phyloP scores from a whole-genome alignment of 2,797 vertebrate species.

The Heteromormyrus szaboi region DNA sequence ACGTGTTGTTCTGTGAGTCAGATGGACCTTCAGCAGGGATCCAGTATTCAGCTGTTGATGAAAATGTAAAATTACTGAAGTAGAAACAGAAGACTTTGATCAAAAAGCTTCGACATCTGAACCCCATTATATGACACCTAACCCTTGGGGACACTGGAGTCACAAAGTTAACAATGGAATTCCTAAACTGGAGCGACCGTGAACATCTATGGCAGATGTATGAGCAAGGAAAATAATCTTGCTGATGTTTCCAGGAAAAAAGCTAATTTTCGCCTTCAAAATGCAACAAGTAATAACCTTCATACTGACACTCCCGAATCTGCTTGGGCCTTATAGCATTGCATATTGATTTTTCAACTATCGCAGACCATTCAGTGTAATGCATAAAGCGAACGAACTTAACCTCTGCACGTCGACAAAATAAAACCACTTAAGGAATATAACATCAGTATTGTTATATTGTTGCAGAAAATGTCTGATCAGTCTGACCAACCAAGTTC shows the following conservation, averaged over 20 bases:
- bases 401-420: not conserved
- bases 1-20: not conserved
- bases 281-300: not conserved
- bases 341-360: not conserved
- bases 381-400: not conserved
- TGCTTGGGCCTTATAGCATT: not conserved
- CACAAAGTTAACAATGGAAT: not conserved
- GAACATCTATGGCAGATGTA: not conserved
- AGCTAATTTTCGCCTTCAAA: not conserved
- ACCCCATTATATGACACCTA: not conserved
- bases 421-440: not conserved
- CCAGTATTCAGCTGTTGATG: not conserved
- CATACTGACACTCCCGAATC: not conserved
- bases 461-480: not conserved
- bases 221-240: not conserved
- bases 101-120: not conserved
- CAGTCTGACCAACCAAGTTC: not conserved
- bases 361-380: not conserved
- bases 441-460: not conserved
- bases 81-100: not conserved
- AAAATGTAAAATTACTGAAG: not conserved
- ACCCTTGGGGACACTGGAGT: not conserved
- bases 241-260: not conserved
- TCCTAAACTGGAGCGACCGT: not conserved
- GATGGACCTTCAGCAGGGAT: not conserved